Conservation (phyloP, 2,888 invertebrate genomes). For the Drosophila paramelanica region DNA sequence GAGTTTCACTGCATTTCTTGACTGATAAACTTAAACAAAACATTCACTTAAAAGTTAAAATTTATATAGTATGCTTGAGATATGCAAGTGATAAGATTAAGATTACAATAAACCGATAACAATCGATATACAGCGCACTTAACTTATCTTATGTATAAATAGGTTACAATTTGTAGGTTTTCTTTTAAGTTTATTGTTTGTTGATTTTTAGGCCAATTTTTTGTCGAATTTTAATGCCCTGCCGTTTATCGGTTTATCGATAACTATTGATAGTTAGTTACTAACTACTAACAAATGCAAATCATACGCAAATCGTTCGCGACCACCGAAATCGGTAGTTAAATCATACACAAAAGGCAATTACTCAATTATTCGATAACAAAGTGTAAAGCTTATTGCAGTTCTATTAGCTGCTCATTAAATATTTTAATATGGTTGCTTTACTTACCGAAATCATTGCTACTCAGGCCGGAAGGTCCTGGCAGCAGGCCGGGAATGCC, state of each 20-base stretch:
- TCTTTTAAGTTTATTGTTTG: constrained; percentile 8
- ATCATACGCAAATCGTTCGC: constrained; percentile 63
- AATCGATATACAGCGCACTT: constrained; percentile 60
- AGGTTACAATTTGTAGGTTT: constrained; percentile 2
- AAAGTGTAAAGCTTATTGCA: constrained; percentile 29
- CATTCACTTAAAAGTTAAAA: constrained; percentile 17
- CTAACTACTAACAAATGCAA: constrained; percentile 71
- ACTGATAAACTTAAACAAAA: constrained; percentile 27
- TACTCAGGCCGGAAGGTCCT: constrained; percentile 93
- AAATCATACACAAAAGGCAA: constrained; percentile 77
- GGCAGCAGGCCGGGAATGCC: constrained; percentile 92
- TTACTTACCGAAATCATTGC: constrained; percentile 93
- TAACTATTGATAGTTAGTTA: constrained; percentile 68
- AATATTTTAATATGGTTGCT: not conserved
- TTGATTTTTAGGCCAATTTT: constrained; percentile 60
- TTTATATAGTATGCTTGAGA: constrained; percentile 1
- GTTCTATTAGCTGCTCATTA: not conserved
- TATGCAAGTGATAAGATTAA: constrained; percentile 42
- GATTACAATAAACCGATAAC: constrained; percentile 67
- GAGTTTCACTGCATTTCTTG: constrained; percentile 59
- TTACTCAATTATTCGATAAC: constrained; percentile 45
- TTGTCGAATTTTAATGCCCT: constrained; percentile 46
- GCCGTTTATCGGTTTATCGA: constrained; percentile 68
- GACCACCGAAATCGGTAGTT: constrained; percentile 37
- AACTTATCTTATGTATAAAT: constrained; percentile 42